Base-by-base conservation (phyloP, 2,797 vertebrate species). In the Sebastes elongatus region DNA sequence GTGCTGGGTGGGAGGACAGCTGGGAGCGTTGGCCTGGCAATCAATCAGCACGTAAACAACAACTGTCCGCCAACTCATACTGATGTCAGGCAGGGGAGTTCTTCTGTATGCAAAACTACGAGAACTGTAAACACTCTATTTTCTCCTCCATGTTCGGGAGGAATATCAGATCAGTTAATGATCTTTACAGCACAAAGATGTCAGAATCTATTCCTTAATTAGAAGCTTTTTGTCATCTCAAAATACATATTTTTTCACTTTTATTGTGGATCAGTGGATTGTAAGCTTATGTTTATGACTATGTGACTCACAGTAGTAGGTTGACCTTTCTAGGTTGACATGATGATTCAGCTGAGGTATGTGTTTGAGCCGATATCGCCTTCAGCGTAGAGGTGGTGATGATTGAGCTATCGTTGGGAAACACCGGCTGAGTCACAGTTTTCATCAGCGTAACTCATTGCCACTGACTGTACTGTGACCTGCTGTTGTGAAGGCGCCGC, bases 1-100 rank as follows among this genome's bases (percentile, higher is more conserved):
- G 57, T 96, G 90, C 87, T 96, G 96, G 96, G 90, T 90, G 20
- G 93, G 94, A 64, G 85, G 90, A 23, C 93, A 82, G 68, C 87
- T 96, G 78, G 89, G 94, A 14, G 80, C 87, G 1, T 35, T 76
- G 23, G 75, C 88, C 78, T 95, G 95, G 95, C 89, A 78, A 23
- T 90, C 93, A 2, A 18, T 94, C 86, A 86, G 88, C 78, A 82
- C 83, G 35, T 92, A 85, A 89, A 87, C 68, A 16, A 16, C 68
- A 79, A 27, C 65, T n/a, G 74, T 25, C 23, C 16, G 4, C 81
- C 72, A 63, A 22, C 63, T 79, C 72, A 70, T 73, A 81, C 52
- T 88, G 89, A 93, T 89, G 91, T 93, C 92, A 90, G 76, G 28
- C 81, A 71, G 84, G 74, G 80, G 75, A 62, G 55, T 57, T 74